phyloP scores from a whole-genome alignment of 2,113 vertebrate genomes.

The Orientallactaga bullata region DNA sequence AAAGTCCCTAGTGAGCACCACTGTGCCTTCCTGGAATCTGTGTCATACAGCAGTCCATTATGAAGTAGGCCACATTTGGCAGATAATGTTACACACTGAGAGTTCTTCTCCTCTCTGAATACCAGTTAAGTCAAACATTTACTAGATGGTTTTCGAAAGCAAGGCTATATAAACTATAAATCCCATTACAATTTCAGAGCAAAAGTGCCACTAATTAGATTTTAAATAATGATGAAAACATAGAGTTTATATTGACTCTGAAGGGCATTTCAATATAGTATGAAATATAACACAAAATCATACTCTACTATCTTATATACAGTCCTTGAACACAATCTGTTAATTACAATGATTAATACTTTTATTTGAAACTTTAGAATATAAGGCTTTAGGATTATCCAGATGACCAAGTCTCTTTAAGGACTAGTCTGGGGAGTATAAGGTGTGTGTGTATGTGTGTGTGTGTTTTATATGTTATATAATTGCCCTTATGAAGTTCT shows the following conservation, averaged over 20 bases:
- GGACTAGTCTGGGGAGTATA: neutral
- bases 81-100: neutral
- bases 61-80: conserved; percentile 27
- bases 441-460: neutral
- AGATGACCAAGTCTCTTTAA: neutral
- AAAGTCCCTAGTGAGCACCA: conserved; percentile 74
- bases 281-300: neutral
- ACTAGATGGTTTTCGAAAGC: neutral
- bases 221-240: neutral
- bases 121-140: neutral
- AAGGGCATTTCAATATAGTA: neutral
- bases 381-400: neutral
- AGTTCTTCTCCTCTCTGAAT: neutral
- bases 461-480: neutral
- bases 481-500: neutral
- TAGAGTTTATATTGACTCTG: neutral
- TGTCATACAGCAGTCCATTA: conserved; percentile 21
- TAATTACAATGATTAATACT: neutral
- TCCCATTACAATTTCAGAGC: neutral
- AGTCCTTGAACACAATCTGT: neutral
- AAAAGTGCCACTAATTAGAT: neutral
- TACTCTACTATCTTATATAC: neutral
- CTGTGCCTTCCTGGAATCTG: conserved; percentile 73
- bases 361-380: conserved; percentile 21
- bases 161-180: neutral